Evolutionary conservation across 2,113 vertebrate species (phyloP).

Genomic region (Delphinapterus leucas): DNA sequence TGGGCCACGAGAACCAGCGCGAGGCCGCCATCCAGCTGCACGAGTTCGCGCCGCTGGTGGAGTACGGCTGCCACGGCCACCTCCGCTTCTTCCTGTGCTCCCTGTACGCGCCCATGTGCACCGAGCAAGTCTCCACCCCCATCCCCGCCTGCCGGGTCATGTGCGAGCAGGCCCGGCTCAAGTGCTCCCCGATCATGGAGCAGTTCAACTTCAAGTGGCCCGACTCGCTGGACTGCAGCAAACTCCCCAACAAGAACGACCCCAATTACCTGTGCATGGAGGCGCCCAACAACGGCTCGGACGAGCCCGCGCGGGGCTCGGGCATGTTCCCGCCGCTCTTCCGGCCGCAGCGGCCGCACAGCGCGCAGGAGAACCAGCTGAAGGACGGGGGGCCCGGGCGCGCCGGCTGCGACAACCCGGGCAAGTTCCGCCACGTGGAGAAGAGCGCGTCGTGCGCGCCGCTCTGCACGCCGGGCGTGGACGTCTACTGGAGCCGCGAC

Average conservation of each 20-base stretch:
- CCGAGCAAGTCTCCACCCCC: conserved; percentile 96
- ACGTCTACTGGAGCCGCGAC: conserved; percentile 96
- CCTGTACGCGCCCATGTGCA: conserved; percentile 98
- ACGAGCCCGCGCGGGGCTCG: conserved; percentile 89
- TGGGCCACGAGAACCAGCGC: conserved; percentile 92
- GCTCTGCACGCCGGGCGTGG: conserved; percentile 91
- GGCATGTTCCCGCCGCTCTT: conserved; percentile 92
- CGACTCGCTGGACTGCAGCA: conserved; percentile 93
- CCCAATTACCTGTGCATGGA: conserved; percentile 99
- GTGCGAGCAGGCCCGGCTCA: conserved; percentile 95
- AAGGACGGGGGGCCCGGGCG: conserved; percentile 83
- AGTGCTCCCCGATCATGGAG: conserved; percentile 95
- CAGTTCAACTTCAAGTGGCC: conserved; percentile 97
- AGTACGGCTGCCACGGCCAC: conserved; percentile 93
- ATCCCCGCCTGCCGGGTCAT: conserved; percentile 97
- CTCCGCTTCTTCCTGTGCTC: conserved; percentile 98
- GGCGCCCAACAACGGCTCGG: conserved; percentile 94
- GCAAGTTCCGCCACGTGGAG: conserved; percentile 97
- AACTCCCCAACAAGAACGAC: conserved; percentile 96
- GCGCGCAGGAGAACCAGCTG: conserved; percentile 84
- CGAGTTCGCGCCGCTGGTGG: conserved; percentile 93
- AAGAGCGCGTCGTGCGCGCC: conserved; percentile 96
- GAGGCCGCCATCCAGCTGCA: conserved; percentile 93
- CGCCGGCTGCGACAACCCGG: conserved; percentile 88
- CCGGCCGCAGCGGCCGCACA: conserved; percentile 87